phyloP scores from a whole-genome alignment of 2,113 vertebrate species.

The Halichoeres trimaculatus region DNA sequence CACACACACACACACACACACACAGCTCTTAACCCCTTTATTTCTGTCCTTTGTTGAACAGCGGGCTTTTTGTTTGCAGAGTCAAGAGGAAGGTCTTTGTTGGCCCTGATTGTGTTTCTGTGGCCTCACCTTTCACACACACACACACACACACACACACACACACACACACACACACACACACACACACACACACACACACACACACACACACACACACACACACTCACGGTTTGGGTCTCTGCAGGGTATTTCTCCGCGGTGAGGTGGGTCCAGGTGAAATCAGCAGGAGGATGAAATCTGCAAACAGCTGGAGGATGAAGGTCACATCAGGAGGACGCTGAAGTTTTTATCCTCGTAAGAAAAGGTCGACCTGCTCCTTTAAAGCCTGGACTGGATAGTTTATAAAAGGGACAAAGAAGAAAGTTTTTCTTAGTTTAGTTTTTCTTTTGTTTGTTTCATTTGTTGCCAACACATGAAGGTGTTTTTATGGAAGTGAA shows the following conservation, averaged over 20 bases:
- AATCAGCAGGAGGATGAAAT: not conserved
- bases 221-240: no score
- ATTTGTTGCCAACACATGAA: no score
- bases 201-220: no score
- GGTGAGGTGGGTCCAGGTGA: conserved; percentile 6
- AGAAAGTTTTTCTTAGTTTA: no score
- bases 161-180: conserved; percentile 8
- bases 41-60: conserved; percentile 39
- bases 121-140: conserved; percentile 13
- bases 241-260: not conserved
- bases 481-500: no score
- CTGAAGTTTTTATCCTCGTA: no score
- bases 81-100: conserved; percentile 37
- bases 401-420: no score
- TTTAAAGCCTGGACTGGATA: no score
- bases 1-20: conserved; percentile 32
- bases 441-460: no score
- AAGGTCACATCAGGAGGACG: not conserved
- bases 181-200: no score
- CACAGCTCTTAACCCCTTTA: conserved; percentile 62
- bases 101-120: conserved; percentile 8
- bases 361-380: no score
- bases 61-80: conserved; percentile 38
- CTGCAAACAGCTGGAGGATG: not conserved
- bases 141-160: conserved; percentile 21